Conservation (phyloP, 2,113 vertebrate genomes). For the Mola mola region DNA sequence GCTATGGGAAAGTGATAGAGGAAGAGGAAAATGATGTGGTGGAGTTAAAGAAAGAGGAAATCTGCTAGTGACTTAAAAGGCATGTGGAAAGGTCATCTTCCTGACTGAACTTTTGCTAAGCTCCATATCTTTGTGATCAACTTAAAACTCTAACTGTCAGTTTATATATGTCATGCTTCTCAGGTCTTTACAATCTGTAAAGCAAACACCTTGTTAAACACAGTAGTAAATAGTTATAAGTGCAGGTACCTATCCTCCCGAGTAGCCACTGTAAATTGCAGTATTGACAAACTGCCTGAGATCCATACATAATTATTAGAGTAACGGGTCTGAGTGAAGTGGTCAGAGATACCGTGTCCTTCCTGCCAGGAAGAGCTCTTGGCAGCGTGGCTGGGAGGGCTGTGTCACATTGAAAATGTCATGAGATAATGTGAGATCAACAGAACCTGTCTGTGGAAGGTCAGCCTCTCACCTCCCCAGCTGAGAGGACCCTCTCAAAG, state of each 20-base stretch:
- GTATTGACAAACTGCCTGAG: slow-evolving; percentile 19
- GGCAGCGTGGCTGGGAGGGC: slow-evolving; percentile 52
- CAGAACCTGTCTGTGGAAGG: slow-evolving; percentile 74
- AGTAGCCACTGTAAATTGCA: no score
- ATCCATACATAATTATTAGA: slow-evolving; percentile 45
- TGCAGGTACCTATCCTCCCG: no score
- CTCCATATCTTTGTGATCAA: not conserved
- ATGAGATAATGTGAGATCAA: slow-evolving; percentile 79
- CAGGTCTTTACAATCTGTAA: not conserved
- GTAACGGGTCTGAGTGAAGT: slow-evolving; percentile 45
- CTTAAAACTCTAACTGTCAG: slow-evolving; percentile 4
- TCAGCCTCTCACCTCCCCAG: slow-evolving; percentile 66
- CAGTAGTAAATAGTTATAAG: no score
- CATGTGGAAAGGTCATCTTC: no score
- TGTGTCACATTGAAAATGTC: slow-evolving; percentile 79
- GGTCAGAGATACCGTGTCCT: slow-evolving; percentile 58
- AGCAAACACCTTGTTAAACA: no score
- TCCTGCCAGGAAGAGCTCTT: slow-evolving; percentile 59
- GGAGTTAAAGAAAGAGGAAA: no score
- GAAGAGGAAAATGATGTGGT: no score
- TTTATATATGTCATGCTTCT: not conserved
- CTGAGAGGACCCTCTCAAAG: slow-evolving; percentile 51
- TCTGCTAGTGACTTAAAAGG: no score
- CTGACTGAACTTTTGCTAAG: no score
- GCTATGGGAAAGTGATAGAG: no score